Evolutionary conservation across 1,140 invertebrate species (phyloP).

Genomic region (Bombus breviceps): DNA sequence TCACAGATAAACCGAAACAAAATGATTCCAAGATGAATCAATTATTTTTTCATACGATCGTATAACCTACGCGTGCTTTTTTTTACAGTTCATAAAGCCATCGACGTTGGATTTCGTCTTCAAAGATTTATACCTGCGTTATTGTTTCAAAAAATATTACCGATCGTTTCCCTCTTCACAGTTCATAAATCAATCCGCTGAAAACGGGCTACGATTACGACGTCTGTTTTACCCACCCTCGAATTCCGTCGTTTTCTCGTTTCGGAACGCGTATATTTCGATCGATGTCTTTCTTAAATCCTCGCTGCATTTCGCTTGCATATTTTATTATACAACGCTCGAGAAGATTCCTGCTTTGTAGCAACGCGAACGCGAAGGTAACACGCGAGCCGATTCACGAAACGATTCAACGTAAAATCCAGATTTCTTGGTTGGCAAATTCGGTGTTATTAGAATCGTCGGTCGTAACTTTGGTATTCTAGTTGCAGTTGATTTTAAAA

Average conservation of each 20-base stretch:
- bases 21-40: background rate
- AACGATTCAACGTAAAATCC: background rate
- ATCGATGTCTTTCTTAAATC: background rate
- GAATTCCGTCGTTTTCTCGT: background rate
- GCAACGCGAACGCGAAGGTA: background rate
- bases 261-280: background rate
- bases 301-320: background rate
- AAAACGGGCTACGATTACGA: background rate
- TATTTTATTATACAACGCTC: background rate
- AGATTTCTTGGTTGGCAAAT: background rate
- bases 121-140: background rate
- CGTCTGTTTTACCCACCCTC: background rate
- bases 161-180: background rate
- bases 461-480: background rate
- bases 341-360: background rate
- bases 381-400: background rate
- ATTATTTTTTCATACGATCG: background rate
- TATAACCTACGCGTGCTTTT: background rate
- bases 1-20: background rate
- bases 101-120: background rate
- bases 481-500: background rate
- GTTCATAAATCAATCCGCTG: constrained; percentile 16
- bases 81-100: background rate
- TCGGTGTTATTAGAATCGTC: constrained; percentile 5
- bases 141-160: background rate